Evolutionary conservation across 2,888 invertebrate genomes (phyloP).

Genomic region (Gasteruption jaculator): DNA sequence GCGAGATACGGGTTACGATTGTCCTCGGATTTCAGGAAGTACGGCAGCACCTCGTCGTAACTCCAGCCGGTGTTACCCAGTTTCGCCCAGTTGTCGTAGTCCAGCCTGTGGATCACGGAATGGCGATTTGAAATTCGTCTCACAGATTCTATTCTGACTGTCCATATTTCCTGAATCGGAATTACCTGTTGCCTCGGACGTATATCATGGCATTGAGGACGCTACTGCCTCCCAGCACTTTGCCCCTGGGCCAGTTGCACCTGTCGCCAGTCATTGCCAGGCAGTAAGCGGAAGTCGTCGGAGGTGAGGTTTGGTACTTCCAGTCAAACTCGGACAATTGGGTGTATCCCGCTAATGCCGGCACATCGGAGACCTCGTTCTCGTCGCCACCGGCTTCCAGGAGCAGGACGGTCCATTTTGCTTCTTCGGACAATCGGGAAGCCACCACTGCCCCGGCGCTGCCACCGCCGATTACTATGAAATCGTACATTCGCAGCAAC

Average conservation of each 20-base stretch:
- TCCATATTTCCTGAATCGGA: neutral
- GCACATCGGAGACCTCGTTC: constrained; percentile 84
- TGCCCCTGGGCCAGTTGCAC: constrained; percentile 90
- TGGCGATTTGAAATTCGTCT: neutral
- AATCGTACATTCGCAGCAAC: constrained; percentile 78
- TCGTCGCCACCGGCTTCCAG: constrained; percentile 87
- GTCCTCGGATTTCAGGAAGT: constrained; percentile 84
- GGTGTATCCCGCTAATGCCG: constrained; percentile 77
- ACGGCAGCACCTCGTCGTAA: constrained; percentile 75
- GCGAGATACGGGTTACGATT: constrained; percentile 79
- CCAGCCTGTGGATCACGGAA: constrained; percentile 51
- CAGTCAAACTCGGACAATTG: constrained; percentile 86
- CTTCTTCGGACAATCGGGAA: constrained; percentile 74
- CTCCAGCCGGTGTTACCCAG: constrained; percentile 85
- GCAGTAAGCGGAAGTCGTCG: constrained; percentile 77
- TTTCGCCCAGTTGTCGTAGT: constrained; percentile 83
- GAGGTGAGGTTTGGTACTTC: constrained; percentile 82
- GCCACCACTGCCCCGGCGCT: constrained; percentile 88
- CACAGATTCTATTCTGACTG: neutral
- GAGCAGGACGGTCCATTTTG: constrained; percentile 78
- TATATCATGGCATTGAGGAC: constrained; percentile 91
- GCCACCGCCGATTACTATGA: constrained; percentile 81
- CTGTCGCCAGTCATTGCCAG: constrained; percentile 82
- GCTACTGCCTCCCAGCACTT: constrained; percentile 83
- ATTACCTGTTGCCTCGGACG: constrained; percentile 75